Conservation (phyloP, 2,113 vertebrate species). For the Synchiropus splendidus region DNA sequence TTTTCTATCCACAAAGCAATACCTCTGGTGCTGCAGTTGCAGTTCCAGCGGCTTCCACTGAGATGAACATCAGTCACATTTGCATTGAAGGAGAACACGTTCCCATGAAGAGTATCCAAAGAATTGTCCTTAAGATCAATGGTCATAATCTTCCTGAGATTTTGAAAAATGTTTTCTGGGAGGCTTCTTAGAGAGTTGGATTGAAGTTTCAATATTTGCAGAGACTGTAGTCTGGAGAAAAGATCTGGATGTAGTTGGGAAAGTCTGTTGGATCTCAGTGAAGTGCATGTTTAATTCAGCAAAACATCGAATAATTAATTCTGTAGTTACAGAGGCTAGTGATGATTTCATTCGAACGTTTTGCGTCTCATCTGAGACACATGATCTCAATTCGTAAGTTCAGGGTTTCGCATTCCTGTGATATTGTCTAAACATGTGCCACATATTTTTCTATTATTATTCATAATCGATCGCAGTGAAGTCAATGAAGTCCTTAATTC, state of each 20-base stretch:
- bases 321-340: too few relatives aligned
- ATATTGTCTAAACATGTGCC: too few relatives aligned
- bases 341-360: too few relatives aligned
- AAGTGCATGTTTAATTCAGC: constrained; percentile 70
- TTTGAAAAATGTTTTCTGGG: constrained; percentile 59
- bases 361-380: too few relatives aligned
- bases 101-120: constrained; percentile 41
- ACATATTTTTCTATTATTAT: too few relatives aligned
- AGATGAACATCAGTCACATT: constrained; percentile 41
- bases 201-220: constrained; percentile 61
- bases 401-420: too few relatives aligned
- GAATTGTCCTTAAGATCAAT: constrained; percentile 52
- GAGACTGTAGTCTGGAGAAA: constrained; percentile 61
- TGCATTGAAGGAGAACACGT: constrained; percentile 37
- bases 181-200: constrained; percentile 60
- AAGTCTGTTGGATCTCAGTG: constrained; percentile 63
- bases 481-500: too few relatives aligned
- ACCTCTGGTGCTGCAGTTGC: constrained; percentile 68
- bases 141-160: constrained; percentile 48
- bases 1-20: constrained; percentile 69
- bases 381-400: too few relatives aligned
- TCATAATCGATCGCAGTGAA: too few relatives aligned
- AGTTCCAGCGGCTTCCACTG: constrained; percentile 73
- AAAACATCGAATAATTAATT: too few relatives aligned
- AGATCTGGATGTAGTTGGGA: constrained; percentile 59